phyloP scores from a whole-genome alignment of 1,140 invertebrate species.

The Teleogryllus occipitalis region DNA sequence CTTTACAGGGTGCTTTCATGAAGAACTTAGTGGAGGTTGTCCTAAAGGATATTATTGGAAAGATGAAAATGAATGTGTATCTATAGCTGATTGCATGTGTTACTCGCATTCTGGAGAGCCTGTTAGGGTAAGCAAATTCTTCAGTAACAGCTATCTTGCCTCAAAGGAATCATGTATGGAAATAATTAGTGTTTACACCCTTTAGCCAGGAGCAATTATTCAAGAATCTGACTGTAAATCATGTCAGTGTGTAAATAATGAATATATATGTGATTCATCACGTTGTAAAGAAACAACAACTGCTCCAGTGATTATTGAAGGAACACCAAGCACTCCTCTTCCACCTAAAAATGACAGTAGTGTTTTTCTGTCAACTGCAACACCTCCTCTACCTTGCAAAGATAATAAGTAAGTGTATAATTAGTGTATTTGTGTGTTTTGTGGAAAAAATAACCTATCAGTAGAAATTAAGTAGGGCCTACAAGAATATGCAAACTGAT shows the following conservation, averaged over 20 bases:
- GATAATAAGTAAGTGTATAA: constrained; percentile 34
- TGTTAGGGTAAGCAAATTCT: constrained; percentile 44
- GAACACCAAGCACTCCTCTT: neutral
- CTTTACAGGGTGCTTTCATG: constrained; percentile 27
- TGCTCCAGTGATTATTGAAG: neutral
- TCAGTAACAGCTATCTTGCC: neutral
- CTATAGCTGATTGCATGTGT: constrained; percentile 59
- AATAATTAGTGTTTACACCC: constrained; percentile 25
- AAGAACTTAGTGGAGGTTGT: constrained; percentile 40
- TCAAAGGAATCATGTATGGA: constrained; percentile 17
- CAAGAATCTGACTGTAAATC: constrained; percentile 51
- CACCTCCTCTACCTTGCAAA: constrained; percentile 42
- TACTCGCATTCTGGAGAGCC: constrained; percentile 47
- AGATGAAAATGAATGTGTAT: constrained; percentile 59
- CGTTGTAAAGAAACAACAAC: constrained; percentile 9
- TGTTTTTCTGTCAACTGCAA: constrained; percentile 38
- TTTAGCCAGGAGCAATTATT: constrained; percentile 48
- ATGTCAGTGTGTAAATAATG: constrained; percentile 69
- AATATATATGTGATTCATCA: constrained; percentile 52
- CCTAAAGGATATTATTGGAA: constrained; percentile 46
- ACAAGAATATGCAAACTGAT: too few species aligned
- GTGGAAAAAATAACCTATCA: neutral
- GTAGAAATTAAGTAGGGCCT: too few species aligned
- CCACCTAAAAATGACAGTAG: constrained; percentile 22
- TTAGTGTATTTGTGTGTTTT: neutral